Evolutionary conservation across 2,888 invertebrate genomes (phyloP).

Genomic region (Scrobipalpa atriplicella): DNA sequence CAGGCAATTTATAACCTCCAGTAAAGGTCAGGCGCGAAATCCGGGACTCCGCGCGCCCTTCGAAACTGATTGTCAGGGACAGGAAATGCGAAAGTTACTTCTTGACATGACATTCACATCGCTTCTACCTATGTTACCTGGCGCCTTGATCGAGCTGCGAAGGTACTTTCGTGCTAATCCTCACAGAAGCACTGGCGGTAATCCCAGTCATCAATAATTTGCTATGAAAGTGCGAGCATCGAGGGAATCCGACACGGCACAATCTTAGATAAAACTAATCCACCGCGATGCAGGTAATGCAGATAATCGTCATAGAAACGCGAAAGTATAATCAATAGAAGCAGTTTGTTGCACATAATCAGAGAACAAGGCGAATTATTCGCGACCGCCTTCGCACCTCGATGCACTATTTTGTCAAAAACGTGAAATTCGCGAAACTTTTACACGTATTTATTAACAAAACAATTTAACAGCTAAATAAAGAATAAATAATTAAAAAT

Average conservation of each 20-base stretch:
- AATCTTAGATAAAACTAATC: constrained; percentile 44
- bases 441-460: constrained; percentile 38
- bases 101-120: not conserved
- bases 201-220: constrained; percentile 75
- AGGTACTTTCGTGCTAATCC: constrained; percentile 68
- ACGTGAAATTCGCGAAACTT: constrained; percentile 42
- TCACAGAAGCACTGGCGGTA: constrained; percentile 74
- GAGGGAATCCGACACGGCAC: not conserved
- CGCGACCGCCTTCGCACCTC: constrained; percentile 47
- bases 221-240: constrained; percentile 1
- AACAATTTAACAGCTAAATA: constrained; percentile 37
- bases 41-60: constrained; percentile 61
- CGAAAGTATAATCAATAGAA: constrained; percentile 70
- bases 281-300: constrained; percentile 36
- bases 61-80: constrained; percentile 39
- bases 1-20: constrained; percentile 67
- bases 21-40: constrained; percentile 74
- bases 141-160: constrained; percentile 46
- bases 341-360: constrained; percentile 55
- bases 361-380: constrained; percentile 54
- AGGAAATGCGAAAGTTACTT: not conserved
- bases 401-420: constrained; percentile 55
- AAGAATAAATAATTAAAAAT: constrained; percentile 51
- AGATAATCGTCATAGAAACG: constrained; percentile 73
- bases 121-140: constrained; percentile 52